Percentiles rank a stretch among this genome's conserved stretches.
phyloP scores from a whole-genome alignment of 2,113 vertebrate species.

The Columba livia region DNA sequence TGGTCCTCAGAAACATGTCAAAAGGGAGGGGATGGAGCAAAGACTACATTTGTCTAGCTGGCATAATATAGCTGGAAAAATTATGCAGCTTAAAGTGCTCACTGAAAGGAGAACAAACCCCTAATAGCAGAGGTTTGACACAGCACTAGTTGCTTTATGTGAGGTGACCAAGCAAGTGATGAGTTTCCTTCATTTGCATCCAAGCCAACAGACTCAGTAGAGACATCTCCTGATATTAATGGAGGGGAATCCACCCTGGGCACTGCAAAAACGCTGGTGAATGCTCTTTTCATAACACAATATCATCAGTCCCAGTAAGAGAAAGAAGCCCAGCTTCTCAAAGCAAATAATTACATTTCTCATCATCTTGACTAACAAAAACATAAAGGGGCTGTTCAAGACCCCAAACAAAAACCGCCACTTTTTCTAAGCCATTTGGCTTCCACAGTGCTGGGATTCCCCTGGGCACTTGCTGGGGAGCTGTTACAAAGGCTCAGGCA shows the following conservation, averaged over 20 bases:
- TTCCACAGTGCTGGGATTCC: neutral
- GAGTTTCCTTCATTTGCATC: neutral
- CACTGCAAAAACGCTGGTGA: neutral
- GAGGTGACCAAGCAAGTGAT: fast-evolving
- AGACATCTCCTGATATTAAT: neutral
- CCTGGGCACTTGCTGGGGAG: neutral
- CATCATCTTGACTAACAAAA: neutral
- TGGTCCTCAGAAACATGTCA: neutral
- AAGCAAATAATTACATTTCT: neutral
- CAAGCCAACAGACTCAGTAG: neutral
- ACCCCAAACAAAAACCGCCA: neutral
- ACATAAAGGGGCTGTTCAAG: neutral
- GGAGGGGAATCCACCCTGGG: neutral
- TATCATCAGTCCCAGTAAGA: neutral
- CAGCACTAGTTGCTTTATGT: neutral
- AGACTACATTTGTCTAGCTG: neutral
- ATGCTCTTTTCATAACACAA: neutral
- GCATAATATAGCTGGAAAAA: neutral
- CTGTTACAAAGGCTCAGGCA: neutral
- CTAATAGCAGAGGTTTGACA: neutral
- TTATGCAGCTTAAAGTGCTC: neutral
- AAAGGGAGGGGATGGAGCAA: neutral
- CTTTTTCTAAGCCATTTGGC: neutral
- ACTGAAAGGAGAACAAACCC: neutral
- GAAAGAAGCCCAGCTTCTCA: neutral